phyloP scores from a whole-genome alignment of 2,113 vertebrate genomes.

The Rhynchopsitta pachyrhyncha region DNA sequence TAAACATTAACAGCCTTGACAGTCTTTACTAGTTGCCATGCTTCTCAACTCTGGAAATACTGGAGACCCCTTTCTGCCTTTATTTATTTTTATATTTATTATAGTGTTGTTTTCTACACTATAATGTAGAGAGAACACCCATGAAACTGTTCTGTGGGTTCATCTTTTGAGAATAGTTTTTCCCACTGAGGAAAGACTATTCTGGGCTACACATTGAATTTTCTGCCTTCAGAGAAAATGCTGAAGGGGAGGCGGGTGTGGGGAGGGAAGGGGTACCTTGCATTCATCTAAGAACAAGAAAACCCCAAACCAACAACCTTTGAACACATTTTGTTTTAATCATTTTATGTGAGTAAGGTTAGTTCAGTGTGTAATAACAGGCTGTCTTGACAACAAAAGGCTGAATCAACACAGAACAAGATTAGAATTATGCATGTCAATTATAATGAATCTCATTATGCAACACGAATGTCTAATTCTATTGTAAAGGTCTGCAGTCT shows the following conservation, averaged over 20 bases:
- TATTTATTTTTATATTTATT: slow-evolving; percentile 47
- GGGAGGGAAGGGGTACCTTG: not conserved
- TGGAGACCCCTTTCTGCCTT: not conserved
- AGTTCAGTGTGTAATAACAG: slow-evolving; percentile 48
- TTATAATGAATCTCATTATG: slow-evolving; percentile 71
- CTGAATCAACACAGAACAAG: slow-evolving; percentile 45
- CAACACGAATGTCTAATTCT: slow-evolving; percentile 43
- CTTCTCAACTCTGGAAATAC: not conserved
- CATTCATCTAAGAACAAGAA: not conserved
- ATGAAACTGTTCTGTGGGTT: not conserved
- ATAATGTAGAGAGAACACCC: not conserved
- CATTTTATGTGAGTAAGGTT: slow-evolving; percentile 5
- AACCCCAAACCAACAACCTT: not conserved
- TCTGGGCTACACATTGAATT: not conserved
- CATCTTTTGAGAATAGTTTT: not conserved
- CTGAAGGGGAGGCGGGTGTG: not conserved
- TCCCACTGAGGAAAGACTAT: not conserved
- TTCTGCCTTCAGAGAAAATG: not conserved
- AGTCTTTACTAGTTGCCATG: slow-evolving; percentile 12
- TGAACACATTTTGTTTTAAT: slow-evolving; percentile 38
- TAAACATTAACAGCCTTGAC: not conserved
- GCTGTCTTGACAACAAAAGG: slow-evolving; percentile 67
- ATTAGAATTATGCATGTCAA: slow-evolving; percentile 67
- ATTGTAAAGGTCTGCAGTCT: slow-evolving; percentile 50
- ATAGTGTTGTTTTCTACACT: not conserved